phyloP scores from a whole-genome alignment of 1,140 invertebrate species.

The Drosophila teissieri region DNA sequence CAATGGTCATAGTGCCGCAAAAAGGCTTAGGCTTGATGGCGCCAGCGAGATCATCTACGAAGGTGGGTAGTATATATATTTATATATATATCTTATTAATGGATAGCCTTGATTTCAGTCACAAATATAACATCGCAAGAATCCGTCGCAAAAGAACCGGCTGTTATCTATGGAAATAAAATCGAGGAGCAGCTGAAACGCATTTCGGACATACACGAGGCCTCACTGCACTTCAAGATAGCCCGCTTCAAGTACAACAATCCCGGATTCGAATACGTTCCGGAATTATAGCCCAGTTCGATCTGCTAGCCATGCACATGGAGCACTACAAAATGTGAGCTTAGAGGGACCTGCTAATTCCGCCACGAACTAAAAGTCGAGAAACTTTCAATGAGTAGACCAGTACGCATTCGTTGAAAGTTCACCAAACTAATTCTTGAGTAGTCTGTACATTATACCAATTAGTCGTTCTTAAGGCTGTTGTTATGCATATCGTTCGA shows the following conservation, averaged over 20 bases:
- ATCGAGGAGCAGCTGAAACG: constrained; percentile 71
- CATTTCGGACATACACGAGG: constrained; percentile 78
- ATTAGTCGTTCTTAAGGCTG: not conserved
- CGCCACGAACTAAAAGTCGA: not conserved
- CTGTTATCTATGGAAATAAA: constrained; percentile 39
- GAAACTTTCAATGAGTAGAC: not conserved
- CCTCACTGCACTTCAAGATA: constrained; percentile 75
- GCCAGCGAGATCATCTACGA: constrained; percentile 59
- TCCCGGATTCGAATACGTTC: constrained; percentile 73
- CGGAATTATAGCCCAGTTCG: constrained; percentile 5
- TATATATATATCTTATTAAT: not conserved
- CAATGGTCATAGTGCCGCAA: not conserved
- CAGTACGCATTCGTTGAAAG: not conserved
- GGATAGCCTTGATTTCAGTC: constrained; percentile 24
- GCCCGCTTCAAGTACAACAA: constrained; percentile 82
- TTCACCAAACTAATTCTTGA: not conserved
- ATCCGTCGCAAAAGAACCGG: constrained; percentile 12
- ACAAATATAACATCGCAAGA: constrained; percentile 5
- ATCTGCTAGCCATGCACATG: not conserved
- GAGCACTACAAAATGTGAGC: constrained; percentile 1
- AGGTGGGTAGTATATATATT: constrained; percentile 35
- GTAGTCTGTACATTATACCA: not conserved
- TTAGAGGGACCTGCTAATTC: constrained; percentile 19
- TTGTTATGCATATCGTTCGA: not conserved
- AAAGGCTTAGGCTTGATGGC: not conserved